These are phyloP conservation scores for Glaucidium brasilianum DNA, from an alignment of 2,113 vertebrate genomes.

Conservation along the genomic window DNA sequence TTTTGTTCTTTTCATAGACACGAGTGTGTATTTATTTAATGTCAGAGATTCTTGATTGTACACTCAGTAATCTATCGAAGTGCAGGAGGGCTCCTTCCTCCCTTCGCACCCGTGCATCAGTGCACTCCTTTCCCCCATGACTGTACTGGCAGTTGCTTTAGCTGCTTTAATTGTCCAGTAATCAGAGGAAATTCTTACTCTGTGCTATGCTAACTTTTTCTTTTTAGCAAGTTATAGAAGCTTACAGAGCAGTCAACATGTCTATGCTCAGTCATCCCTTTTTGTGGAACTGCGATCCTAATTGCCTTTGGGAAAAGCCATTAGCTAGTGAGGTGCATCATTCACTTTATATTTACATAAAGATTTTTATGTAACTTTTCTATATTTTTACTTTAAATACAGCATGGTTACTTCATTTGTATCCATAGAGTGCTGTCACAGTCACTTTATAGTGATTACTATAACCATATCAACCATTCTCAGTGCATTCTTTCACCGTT, in stretches of 20 bases:
- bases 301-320: neutral
- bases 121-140: neutral
- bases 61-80: too few species aligned
- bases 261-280: neutral
- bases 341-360: neutral
- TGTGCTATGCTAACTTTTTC: neutral
- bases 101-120: neutral
- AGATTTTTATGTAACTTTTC: neutral
- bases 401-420: neutral
- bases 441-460: neutral
- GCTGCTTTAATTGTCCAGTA: neutral
- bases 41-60: neutral
- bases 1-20: neutral
- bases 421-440: neutral
- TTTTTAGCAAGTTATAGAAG: neutral
- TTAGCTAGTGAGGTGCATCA: neutral
- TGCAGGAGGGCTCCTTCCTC: neutral
- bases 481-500: neutral
- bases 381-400: neutral
- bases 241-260: neutral
- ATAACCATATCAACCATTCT: neutral
- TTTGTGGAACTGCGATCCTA: neutral
- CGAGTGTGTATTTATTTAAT: neutral
- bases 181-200: rapidly evolving
- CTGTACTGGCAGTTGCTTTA: neutral